Base-by-base conservation (phyloP, 2,797 vertebrate species). In the Aplochiton taeniatus region DNA sequence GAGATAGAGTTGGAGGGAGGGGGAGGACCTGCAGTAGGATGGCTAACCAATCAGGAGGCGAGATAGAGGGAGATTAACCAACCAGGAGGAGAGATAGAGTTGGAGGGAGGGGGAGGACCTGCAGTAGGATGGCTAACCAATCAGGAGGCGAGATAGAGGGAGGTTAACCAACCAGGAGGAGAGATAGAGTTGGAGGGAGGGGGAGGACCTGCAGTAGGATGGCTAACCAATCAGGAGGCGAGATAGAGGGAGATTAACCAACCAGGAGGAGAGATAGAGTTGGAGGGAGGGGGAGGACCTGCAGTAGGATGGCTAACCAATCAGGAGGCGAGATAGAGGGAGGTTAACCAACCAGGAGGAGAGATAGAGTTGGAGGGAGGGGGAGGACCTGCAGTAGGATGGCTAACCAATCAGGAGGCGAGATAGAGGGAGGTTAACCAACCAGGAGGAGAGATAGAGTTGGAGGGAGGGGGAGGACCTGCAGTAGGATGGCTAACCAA, bases 401-500 rank as follows among this genome's bases (percentile, higher is more conserved):
- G 20, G 10, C 14, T 9, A 52, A 16, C 51, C 10, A 19, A 9
- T n/a, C 16, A 16, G 18, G 46, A 19, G 19, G 42, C 14, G 9
- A 44, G 43, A 41, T n/a, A 16, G n/a, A 59, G 57, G 44, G 57
- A 45, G 14, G 31, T 6, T 31, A 31, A 31, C 31, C 31, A 53
- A 19, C 19, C 9, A 16, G 14, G 19, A 19, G 19, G 51, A 58
- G 42, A 58, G 56, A n/a, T 4, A 9, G 56, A 41, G 14, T 6
- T 0, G 18, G 14, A 17, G 14, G 47, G n/a, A 52, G 51, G 11
- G 5, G 51, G n/a, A 61, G 57, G 48, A 43, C 31, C 58, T 56
- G 50, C 12, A 46, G 20, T n/a, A n/a, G 90, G 87, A 73, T 84
- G 81, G 84, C 78, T 80, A 89, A 84, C 81, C 74, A n/a, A n/a